phyloP scores from a whole-genome alignment of 2,113 vertebrate genomes.

The mouse (Mus musculus) region GRCm39 chr16:30519501-30520000 shows the following conservation, averaged over 20 bases:
- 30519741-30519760: not conserved
- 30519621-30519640: accelerated
- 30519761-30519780: too few species aligned
- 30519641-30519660: not conserved
- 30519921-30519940: not conserved
- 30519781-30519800: not conserved
- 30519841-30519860: not conserved
- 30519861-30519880: accelerated
- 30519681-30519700: not conserved
- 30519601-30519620: too few species aligned
- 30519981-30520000: conserved; percentile 26
- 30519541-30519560: not conserved
- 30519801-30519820: not conserved
- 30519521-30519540: not conserved
- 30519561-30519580: too few species aligned
- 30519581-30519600: not conserved
- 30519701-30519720: not conserved
- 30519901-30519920: not conserved
- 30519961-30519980: not conserved
- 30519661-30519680: not conserved
- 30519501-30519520: accelerated
- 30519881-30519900: not conserved
- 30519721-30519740: not conserved
- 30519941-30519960: not conserved
- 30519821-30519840: not conserved